phyloP scores from a whole-genome alignment of 2,797 vertebrate genomes.

The Capromys pilorides region DNA sequence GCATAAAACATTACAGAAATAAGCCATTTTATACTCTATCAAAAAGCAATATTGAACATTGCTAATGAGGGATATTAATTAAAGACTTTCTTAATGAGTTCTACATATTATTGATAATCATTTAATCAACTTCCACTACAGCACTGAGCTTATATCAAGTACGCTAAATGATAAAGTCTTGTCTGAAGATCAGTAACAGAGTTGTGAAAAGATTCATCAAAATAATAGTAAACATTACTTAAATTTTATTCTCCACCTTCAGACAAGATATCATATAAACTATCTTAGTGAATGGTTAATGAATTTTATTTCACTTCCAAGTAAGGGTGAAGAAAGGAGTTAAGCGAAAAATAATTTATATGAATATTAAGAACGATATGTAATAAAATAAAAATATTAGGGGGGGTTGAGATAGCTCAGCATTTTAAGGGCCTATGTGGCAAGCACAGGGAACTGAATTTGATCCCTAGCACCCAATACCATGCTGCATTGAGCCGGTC shows the following conservation, averaged over 20 bases:
- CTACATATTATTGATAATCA: not conserved
- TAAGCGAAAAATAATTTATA: not conserved
- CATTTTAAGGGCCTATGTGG: no score
- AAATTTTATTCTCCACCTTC: not conserved
- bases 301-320: not conserved
- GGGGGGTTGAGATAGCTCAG: no score
- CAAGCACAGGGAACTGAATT: no score
- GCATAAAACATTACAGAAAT: not conserved
- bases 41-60: constrained; percentile 6
- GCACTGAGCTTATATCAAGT: not conserved
- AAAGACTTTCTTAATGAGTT: not conserved
- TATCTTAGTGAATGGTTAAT: not conserved
- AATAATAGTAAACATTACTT: not conserved
- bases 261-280: not conserved
- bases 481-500: no score
- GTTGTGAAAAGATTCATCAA: not conserved
- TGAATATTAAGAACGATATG: not conserved
- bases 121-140: not conserved
- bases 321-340: not conserved
- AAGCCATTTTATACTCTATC: not conserved
- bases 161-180: not conserved
- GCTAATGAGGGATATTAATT: not conserved
- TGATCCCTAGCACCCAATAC: no score
- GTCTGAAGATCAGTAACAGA: not conserved
- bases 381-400: not conserved